Conservation (phyloP, 2,113 vertebrate species). For the Blennius ocellaris region DNA sequence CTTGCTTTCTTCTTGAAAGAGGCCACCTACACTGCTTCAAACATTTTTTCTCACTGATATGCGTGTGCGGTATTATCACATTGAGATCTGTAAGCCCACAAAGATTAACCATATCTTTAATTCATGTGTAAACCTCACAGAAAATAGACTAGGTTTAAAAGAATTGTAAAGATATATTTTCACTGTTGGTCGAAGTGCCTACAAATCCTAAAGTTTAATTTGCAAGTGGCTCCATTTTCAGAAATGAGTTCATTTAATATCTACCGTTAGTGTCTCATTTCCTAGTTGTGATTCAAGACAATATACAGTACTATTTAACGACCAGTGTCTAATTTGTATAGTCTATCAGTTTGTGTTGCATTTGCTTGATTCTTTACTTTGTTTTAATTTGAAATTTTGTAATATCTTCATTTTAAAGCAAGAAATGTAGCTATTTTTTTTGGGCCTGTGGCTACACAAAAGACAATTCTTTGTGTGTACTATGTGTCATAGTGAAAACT, state of each 20-base stretch:
- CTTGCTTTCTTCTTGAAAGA: not conserved
- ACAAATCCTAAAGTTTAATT: slow-evolving; percentile 17
- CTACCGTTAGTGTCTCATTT: not conserved
- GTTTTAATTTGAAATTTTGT: not conserved
- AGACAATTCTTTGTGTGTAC: slow-evolving; percentile 1
- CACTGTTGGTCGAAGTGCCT: not conserved
- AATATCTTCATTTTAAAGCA: too few species aligned
- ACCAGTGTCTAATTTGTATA: not conserved
- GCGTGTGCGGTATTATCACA: not conserved
- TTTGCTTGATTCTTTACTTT: not conserved
- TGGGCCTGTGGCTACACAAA: not conserved
- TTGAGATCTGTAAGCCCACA: not conserved
- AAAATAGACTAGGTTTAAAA: not conserved
- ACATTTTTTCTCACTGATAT: not conserved
- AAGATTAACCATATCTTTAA: not conserved
- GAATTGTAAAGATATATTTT: slow-evolving; percentile 6
- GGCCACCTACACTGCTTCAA: not conserved
- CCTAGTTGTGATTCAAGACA: not conserved
- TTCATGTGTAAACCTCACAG: not conserved
- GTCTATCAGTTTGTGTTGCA: not conserved
- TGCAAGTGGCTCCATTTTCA: not conserved
- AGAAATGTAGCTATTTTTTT: too few species aligned
- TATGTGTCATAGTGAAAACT: slow-evolving; percentile 29
- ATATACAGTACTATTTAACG: slow-evolving; percentile 1
- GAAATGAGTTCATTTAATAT: not conserved